phyloP scores from a whole-genome alignment of 2,888 invertebrate genomes.

The Junonia oenone region DNA sequence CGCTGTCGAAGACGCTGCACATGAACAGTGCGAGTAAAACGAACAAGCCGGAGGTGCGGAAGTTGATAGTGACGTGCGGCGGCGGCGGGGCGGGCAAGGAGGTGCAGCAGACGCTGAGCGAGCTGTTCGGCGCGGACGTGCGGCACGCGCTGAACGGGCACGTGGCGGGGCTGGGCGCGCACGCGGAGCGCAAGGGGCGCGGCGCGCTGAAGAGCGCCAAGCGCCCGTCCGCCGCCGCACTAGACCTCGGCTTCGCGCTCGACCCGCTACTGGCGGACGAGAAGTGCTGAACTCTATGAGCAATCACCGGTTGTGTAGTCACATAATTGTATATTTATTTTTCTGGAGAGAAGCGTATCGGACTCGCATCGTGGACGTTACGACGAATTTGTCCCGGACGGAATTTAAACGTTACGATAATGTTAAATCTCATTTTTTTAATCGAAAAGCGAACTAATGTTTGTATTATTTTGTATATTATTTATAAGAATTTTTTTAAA shows the following conservation, averaged over 20 bases:
- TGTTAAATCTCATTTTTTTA: conserved; percentile 64
- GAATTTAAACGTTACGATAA: conserved; percentile 60
- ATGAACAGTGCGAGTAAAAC: conserved; percentile 62
- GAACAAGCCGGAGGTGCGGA: conserved; percentile 71
- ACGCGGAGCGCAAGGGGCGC: conserved; percentile 33
- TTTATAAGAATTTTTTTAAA: conserved; percentile 68
- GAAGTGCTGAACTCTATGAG: conserved; percentile 62
- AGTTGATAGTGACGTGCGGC: conserved; percentile 71
- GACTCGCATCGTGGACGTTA: conserved; percentile 59
- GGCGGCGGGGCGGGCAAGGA: conserved; percentile 41
- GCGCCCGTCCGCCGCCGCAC: conserved; percentile 45
- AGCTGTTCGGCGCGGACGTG: conserved; percentile 51
- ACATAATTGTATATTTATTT: conserved; percentile 73
- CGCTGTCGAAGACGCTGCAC: conserved; percentile 66
- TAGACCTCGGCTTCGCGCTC: conserved; percentile 67
- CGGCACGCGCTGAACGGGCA: conserved; percentile 56
- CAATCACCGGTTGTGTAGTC: conserved; percentile 69
- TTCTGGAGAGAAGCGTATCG: conserved; percentile 64
- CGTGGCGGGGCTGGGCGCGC: conserved; percentile 35
- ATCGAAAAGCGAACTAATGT: conserved; percentile 62
- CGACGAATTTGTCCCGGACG: conserved; percentile 58
- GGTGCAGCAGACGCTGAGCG: conserved; percentile 52
- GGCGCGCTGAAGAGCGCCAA: conserved; percentile 45
- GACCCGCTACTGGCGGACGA: conserved; percentile 74
- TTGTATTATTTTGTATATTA: conserved; percentile 80